These are phyloP conservation scores for Ctenodactylus gundi DNA, from an alignment of 2,113 vertebrate species.

Conservation along the genomic window DNA sequence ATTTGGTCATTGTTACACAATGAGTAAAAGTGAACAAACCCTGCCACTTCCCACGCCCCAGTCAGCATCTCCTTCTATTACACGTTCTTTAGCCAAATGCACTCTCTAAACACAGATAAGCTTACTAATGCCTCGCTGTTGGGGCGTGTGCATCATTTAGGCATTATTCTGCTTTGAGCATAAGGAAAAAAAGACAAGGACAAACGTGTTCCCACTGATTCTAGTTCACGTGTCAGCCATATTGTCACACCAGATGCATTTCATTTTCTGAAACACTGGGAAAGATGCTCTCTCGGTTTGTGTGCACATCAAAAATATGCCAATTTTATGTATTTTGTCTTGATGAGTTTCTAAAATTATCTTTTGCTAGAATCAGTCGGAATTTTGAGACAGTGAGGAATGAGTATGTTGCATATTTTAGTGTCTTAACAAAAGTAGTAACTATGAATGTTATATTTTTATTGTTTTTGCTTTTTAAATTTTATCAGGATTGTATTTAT, in stretches of 20 bases:
- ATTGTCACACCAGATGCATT: slow-evolving; percentile 75
- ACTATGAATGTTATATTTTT: slow-evolving; percentile 53
- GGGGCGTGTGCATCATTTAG: not conserved
- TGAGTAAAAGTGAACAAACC: not conserved
- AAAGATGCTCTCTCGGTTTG: slow-evolving; percentile 70
- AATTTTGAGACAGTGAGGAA: slow-evolving; percentile 57
- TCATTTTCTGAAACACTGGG: slow-evolving; percentile 69
- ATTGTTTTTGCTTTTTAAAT: slow-evolving; percentile 2
- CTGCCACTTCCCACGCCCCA: not conserved
- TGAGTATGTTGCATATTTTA: slow-evolving; percentile 30
- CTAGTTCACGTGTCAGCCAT: slow-evolving; percentile 62
- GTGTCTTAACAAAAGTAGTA: slow-evolving; percentile 47
- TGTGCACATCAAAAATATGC: slow-evolving; percentile 72
- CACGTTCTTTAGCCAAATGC: not conserved
- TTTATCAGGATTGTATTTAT: slow-evolving; percentile 41
- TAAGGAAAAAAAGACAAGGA: not conserved
- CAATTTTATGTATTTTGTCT: slow-evolving; percentile 72
- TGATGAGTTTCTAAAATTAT: slow-evolving; percentile 76
- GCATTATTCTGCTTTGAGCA: slow-evolving; percentile 22
- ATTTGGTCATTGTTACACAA: not conserved
- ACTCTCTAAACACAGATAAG: not conserved
- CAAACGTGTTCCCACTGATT: slow-evolving; percentile 11
- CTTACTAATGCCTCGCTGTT: not conserved
- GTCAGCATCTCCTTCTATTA: not conserved
- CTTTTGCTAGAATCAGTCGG: slow-evolving; percentile 60